Conservation (phyloP, 2,797 vertebrate species). For the Lophius americanus region DNA sequence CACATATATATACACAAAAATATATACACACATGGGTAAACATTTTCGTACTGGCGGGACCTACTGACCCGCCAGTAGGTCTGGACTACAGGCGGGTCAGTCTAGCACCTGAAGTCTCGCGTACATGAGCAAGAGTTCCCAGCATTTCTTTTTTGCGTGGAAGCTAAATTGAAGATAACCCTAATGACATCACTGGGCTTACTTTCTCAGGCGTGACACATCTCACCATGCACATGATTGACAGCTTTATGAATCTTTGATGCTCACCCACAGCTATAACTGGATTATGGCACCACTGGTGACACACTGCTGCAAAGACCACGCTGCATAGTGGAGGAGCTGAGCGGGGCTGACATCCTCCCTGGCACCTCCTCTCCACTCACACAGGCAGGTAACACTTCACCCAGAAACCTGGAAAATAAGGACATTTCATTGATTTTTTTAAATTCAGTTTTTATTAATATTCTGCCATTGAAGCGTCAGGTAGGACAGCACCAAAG, state of each 20-base stretch:
- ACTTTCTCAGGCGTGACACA: background rate
- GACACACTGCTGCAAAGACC: slow-evolving; percentile 65
- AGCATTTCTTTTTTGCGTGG: background rate
- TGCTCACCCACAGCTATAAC: slow-evolving; percentile 81
- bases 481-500: slow-evolving; percentile 29
- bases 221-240: background rate
- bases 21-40: no score
- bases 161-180: background rate
- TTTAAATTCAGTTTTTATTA: background rate
- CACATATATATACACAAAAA: no score
- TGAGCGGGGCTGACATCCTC: slow-evolving; percentile 47
- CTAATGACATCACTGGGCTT: background rate
- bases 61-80: no score
- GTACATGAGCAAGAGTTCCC: no score
- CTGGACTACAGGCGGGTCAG: no score
- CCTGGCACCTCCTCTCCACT: slow-evolving; percentile 50
- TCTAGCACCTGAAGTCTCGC: no score
- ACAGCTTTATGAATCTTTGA: background rate
- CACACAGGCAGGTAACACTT: slow-evolving; percentile 22
- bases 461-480: slow-evolving; percentile 2
- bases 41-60: no score
- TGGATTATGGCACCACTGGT: slow-evolving; percentile 73
- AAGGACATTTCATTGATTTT: slow-evolving; percentile 14
- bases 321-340: slow-evolving; percentile 61
- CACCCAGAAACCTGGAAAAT: slow-evolving; percentile 48